A percentile compares a stretch with the other conserved stretches of the same genome.
phyloP scores from a whole-genome alignment of 1,140 invertebrate species.

The Drosophila navojoa region DNA sequence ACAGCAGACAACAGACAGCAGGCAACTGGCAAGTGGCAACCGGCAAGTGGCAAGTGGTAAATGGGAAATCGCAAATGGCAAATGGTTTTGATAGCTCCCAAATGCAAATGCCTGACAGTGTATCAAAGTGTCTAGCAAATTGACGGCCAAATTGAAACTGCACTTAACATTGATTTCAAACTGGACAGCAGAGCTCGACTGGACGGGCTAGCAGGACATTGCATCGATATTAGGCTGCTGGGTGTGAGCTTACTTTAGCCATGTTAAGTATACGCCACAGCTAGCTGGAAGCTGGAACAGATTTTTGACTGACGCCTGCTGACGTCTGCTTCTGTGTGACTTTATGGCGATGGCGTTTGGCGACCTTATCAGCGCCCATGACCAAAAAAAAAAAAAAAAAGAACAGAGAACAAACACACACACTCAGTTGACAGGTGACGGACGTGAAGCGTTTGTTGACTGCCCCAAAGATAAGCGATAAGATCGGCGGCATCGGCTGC shows the following conservation, averaged over 20 bases:
- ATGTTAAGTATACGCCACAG: conserved; percentile 33
- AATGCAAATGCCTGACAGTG: conserved; percentile 13
- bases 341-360: conserved; percentile 32
- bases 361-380: conserved; percentile 59
- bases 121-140: conserved; percentile 8
- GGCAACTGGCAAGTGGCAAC: too few relatives aligned
- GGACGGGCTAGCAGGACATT: neutral
- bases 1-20: too few relatives aligned
- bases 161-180: conserved; percentile 28
- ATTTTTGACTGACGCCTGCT: conserved; percentile 15
- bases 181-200: neutral
- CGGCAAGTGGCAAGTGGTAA: too few relatives aligned
- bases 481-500: conserved; percentile 41
- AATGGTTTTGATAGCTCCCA: conserved; percentile 31
- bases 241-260: conserved; percentile 1
- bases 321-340: conserved; percentile 48
- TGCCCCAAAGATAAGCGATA: conserved; percentile 43
- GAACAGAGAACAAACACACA: neutral
- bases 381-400: conserved; percentile 37
- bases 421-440: conserved; percentile 5
- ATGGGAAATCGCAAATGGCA: conserved; percentile 3
- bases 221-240: neutral
- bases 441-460: conserved; percentile 43
- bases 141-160: conserved; percentile 34
- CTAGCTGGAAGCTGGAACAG: neutral